Base-by-base conservation (phyloP, 2,797 vertebrate genomes). In the Xenentodon cancila region DNA sequence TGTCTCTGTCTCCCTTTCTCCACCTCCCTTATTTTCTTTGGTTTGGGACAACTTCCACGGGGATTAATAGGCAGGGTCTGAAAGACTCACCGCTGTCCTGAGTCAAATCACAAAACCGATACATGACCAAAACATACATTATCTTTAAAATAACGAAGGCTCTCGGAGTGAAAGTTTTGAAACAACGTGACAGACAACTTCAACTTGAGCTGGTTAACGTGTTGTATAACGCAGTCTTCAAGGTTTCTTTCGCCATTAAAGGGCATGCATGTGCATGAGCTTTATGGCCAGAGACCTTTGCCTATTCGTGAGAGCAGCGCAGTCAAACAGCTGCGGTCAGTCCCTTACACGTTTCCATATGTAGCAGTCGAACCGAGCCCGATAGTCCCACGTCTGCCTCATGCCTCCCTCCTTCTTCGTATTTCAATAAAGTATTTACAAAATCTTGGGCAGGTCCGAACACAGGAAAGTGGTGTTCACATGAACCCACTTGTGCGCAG, bases 261-360 rank as follows among this genome's bases (percentile, higher is more conserved):
- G 87, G 88, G 79, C 86, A 89, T 73, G 68, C 64, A 72, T 59
- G 71, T 73, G 68, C 64, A 72, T 59, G 71, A 49, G 72, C 82
- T 88, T 82, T 77, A 75, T 79, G 76, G 69, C 47, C 83, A 47
- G 77, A 81, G 87, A 89, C 85, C 84, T 90, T 82, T 89, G 85
- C 73, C 77, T 84, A 34, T 51, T 50, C 56, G 47, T 34, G 78
- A 61, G 72, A 51, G 60, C 64, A 69, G 73, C 65, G 27, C 51
- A 3, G 20, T 18, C 62, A 27, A 1, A 5, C 56, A 32, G 2
- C 65, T 32, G 64, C 82, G 45, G 64, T 68, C 56, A 22, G 65
- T 58, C 62, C 68, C 70, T 51, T 72, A 84, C 69, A 88, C 89
- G 86, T 92, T 93, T 88, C 81, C 89, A 92, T 91, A 91, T 94